Evolutionary conservation across 2,888 invertebrate genomes (phyloP), one percentile per base, ranked within the genome.

Genomic region (Polia nebulosa): DNA sequence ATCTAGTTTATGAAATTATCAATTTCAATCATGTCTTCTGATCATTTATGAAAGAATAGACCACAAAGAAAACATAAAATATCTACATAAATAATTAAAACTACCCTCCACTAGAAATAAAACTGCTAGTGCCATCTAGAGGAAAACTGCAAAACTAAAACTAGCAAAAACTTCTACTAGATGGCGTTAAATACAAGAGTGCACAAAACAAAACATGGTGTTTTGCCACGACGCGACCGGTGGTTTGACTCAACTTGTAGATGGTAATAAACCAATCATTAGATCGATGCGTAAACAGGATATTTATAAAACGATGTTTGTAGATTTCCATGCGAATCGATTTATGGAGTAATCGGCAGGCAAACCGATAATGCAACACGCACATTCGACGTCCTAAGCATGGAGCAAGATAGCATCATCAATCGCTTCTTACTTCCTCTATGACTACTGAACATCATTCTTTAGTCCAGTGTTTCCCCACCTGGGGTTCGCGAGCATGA

Each of bases 41-140:
- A 36, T 25, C 5, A 52, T 17, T 39, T 15, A 20, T 0, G 29
- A 17, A 11, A 25, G 6, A 25, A 5, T 15, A 15, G 0, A 3
- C 3, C 8, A n/a, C 1, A 1, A 5, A 32, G 1, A 51, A 45
- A 39, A 39, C 11, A n/a, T n/a, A n/a, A n/a, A n/a, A n/a, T n/a
- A n/a, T n/a, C n/a, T n/a, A n/a, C n/a, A n/a, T n/a, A n/a, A 15
- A 41, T 7, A 5, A 17, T 4, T 53, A 27, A 51, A 75, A 67
- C 71, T 72, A 72, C 71, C 76, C 76, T 44, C 56, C 36, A 11
- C 3, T 11, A 44, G 41, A 52, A 61, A 61, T 41, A 59, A 49
- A 55, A 61, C 59, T 57, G 20, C 55, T 61, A 78, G 60, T 65
- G 83, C 75, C 85, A 85, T 82, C 86, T 84, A 78, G 52, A 27